Conservation (phyloP, 1,140 invertebrate species). For the Cepaea nemoralis region DNA sequence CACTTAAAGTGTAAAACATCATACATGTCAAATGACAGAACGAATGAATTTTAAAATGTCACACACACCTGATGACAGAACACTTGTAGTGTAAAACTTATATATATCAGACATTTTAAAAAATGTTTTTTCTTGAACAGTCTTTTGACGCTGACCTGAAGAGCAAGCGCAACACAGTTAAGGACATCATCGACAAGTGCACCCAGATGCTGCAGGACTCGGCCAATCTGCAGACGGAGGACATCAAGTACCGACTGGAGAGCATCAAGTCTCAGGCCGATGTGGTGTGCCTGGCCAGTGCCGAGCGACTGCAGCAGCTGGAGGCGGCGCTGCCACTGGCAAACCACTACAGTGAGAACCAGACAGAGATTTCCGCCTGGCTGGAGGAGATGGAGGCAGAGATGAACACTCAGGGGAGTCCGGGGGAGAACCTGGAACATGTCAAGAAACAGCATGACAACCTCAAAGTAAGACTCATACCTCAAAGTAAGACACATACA, state of each 20-base stretch:
- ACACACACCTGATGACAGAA: too few species aligned
- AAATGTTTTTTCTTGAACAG: slow-evolving; percentile 51
- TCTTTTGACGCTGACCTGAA: slow-evolving; percentile 95
- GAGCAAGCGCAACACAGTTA: slow-evolving; percentile 89
- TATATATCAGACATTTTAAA: too few species aligned
- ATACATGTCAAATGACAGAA: too few species aligned
- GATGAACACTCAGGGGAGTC: slow-evolving; percentile 90
- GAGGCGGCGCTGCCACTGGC: slow-evolving; percentile 91
- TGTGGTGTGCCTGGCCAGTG: slow-evolving; percentile 88
- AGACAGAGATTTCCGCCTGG: slow-evolving; percentile 89
- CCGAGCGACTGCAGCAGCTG: slow-evolving; percentile 88
- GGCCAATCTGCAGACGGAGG: slow-evolving; percentile 86
- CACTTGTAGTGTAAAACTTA: too few species aligned
- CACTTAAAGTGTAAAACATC: too few species aligned
- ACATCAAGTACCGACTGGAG: slow-evolving; percentile 91
- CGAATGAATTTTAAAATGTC: too few species aligned
- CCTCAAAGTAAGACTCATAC: slow-evolving; percentile 79
- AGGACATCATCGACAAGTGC: slow-evolving; percentile 91
- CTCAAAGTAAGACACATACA: too few species aligned
- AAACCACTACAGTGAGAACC: slow-evolving; percentile 91
- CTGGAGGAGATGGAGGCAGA: slow-evolving; percentile 89
- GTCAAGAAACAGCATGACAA: slow-evolving; percentile 94
- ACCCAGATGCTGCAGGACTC: slow-evolving; percentile 94
- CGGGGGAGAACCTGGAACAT: slow-evolving; percentile 87
- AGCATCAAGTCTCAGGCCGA: slow-evolving; percentile 78